phyloP scores from a whole-genome alignment of 37 sponge, comb jelly and placozoan genomes.

The Haliclona indistincta region DNA sequence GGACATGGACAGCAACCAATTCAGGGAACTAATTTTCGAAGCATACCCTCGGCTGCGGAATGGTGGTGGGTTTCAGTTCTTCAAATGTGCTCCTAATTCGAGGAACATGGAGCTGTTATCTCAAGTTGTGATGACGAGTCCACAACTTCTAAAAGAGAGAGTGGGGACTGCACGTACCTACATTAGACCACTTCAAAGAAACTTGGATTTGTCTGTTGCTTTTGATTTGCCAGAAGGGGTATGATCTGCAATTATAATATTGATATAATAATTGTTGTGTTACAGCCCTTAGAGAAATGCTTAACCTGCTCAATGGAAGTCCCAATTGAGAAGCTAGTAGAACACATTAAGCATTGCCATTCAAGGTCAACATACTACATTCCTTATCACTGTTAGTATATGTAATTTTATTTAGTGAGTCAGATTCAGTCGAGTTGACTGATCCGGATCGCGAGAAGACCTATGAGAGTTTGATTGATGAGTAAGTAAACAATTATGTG shows the following conservation, averaged over 20 bases:
- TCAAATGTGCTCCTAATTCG: constrained; percentile 17
- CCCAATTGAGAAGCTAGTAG: too few species aligned
- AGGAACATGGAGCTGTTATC: constrained; percentile 33
- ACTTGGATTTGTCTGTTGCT: constrained; percentile 36
- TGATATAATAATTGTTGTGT: too few species aligned
- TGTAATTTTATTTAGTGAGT: too few species aligned
- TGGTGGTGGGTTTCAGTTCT: constrained; percentile 15
- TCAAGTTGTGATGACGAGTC: background rate
- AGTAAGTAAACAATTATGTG: too few species aligned
- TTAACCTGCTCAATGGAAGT: constrained; percentile 1
- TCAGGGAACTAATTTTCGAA: constrained; percentile 15
- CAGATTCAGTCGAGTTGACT: too few species aligned
- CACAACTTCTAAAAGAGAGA: constrained; percentile 31
- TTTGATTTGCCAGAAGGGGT: too few species aligned
- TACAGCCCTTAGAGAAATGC: constrained; percentile 12
- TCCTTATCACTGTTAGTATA: too few species aligned
- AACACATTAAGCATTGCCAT: too few species aligned
- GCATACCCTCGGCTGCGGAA: constrained; percentile 12
- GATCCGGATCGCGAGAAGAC: too few species aligned
- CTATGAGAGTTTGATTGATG: too few species aligned
- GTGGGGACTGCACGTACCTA: constrained; percentile 43
- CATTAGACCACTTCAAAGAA: constrained; percentile 43
- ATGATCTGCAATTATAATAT: too few species aligned
- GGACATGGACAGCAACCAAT: constrained; percentile 5
- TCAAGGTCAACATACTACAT: too few species aligned